Conservation (phyloP, 2,888 invertebrate genomes). For the Pharmacophagus antenor region DNA sequence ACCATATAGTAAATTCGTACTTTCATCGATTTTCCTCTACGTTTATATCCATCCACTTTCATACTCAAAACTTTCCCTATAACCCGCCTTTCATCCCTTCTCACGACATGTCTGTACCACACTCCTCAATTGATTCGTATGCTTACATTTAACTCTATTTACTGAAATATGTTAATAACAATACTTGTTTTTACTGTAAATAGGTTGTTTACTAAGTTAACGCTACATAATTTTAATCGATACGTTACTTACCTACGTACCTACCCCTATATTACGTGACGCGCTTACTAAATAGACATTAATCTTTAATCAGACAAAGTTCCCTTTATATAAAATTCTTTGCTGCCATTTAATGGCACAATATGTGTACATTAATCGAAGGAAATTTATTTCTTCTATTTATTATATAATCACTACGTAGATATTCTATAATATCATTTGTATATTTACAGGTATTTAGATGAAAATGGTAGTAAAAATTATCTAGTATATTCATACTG, state of each 20-base stretch:
- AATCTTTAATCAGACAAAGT: conserved; percentile 1
- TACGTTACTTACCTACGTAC: not conserved
- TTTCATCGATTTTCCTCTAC: not conserved
- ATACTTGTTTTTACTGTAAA: no score
- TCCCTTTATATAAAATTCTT: not conserved
- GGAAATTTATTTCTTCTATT: not conserved
- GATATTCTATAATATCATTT: no score
- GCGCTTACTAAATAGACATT: conserved; percentile 7
- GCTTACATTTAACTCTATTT: not conserved
- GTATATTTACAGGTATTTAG: no score
- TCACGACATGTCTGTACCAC: not conserved
- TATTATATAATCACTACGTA: not conserved
- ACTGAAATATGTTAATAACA: no score
- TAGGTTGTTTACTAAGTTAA: not conserved
- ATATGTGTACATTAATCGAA: not conserved
- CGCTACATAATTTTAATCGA: conserved; percentile 8
- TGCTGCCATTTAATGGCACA: not conserved
- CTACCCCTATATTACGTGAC: conserved; percentile 21
- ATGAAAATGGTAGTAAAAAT: no score
- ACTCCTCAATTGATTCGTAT: not conserved
- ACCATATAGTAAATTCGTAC: not conserved
- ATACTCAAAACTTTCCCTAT: not conserved
- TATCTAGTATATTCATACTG: no score
- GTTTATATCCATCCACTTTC: not conserved
- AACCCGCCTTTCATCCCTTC: not conserved